These are phyloP conservation scores for Drosophila trichaetosa DNA, from an alignment of 2,888 invertebrate species.

Conservation along the genomic window DNA sequence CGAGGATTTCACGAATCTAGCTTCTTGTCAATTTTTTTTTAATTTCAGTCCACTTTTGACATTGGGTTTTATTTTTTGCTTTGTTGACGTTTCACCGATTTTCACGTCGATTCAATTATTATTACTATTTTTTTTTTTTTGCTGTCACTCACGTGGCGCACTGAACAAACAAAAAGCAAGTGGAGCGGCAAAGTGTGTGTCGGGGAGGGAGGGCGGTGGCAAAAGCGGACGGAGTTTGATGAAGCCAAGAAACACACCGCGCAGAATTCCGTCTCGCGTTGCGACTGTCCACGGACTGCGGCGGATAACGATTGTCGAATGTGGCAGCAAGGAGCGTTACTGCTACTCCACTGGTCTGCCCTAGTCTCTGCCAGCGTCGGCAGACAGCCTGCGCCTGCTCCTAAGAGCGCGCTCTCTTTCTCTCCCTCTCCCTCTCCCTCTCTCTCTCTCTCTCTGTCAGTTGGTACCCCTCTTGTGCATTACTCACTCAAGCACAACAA, in stretches of 20 bases:
- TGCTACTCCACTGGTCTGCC: background rate
- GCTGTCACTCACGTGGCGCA: constrained; percentile 44
- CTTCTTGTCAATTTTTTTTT: background rate
- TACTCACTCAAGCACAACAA: constrained; percentile 74
- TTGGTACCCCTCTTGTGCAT: constrained; percentile 68
- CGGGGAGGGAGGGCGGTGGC: background rate
- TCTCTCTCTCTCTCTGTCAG: background rate
- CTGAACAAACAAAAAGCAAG: constrained; percentile 45
- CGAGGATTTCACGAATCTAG: background rate
- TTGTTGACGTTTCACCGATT: constrained; percentile 9
- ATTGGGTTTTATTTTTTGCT: constrained; percentile 1
- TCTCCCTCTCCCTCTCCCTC: background rate
- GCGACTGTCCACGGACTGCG: constrained; percentile 73
- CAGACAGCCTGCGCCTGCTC: constrained; percentile 31
- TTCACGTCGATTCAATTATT: constrained; percentile 1
- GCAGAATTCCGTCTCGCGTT: constrained; percentile 65
- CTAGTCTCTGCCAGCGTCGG: constrained; percentile 7
- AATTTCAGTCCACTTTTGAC: background rate
- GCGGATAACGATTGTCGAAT: constrained; percentile 9
- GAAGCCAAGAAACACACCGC: constrained; percentile 37
- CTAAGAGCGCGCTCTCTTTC: constrained; percentile 33
- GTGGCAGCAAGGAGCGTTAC: constrained; percentile 1
- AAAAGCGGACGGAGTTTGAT: background rate
- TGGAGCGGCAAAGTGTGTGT: constrained; percentile 5
- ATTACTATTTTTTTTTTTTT: background rate